Base-by-base conservation (phyloP, 2,113 vertebrate species). In the Phaetusa simplex region DNA sequence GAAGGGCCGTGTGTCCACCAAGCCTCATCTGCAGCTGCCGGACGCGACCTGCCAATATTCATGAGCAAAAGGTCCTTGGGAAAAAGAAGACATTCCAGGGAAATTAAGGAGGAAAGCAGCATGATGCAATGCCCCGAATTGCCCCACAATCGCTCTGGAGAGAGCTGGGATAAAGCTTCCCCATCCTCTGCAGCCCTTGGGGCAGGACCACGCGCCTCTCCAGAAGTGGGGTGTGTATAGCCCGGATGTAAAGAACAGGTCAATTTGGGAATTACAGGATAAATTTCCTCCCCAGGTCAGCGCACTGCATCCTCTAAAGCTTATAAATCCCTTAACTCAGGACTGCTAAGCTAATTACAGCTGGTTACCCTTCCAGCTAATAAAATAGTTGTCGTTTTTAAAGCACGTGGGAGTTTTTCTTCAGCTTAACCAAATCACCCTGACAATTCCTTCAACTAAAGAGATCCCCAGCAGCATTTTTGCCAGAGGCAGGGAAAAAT, bases 61-160 rank as follows among this genome's bases (percentile, higher is more conserved):
- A 53, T 58, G 29, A 97, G 92, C 98, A 96, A 98, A 95, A 97
- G 93, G 97, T 96, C 96, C 93, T 96, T 95, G 97, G 97, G 97
- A 97, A 97, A 98, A 93, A 53, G 89, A 96, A 98, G 98, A 34
- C 19, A 64, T 4, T 4, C 42, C 36, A 38, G 36, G 43, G 17
- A 18, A 84, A 84, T 55, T 20, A 22, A 50, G 21, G 34, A 65
- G 12, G 14, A 30, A 73, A 85, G 9, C 15, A 53, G 34, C 49
- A 61, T 27, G 47, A 74, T 14, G 42, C 24, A 15, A 11, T 7
- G 29, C 61, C 38, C 40, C 49, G 38, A 12, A n/a, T 43, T 36
- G 6, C 15, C 42, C 11, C 2, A 0, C 9, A 10, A 21, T 24
- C 45, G 45, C 45, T 45, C 11, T 52, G 49, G 30, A 71, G 14